These are phyloP conservation scores for Emmelina monodactyla DNA, from an alignment of 2,888 invertebrate species.

Conservation along the genomic window DNA sequence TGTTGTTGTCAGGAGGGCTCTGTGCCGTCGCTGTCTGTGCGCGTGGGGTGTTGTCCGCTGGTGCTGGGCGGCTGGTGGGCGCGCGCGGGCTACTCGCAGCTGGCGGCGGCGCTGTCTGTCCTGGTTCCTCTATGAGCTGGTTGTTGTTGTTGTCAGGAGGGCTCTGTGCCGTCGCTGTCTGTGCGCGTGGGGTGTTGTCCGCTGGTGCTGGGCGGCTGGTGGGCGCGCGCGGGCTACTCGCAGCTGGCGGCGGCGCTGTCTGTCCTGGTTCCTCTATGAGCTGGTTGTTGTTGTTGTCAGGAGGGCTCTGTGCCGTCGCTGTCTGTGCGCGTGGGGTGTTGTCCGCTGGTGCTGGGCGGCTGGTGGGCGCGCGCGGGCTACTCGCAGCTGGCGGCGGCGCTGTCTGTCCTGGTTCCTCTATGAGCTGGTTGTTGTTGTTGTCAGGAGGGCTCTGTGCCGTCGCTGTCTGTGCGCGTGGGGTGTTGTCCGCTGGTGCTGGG, in stretches of 20 bases:
- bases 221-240: constrained; percentile 80
- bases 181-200: constrained; percentile 81
- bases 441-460: constrained; percentile 71
- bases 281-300: too few species aligned
- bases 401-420: too few species aligned
- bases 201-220: constrained; percentile 77
- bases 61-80: constrained; percentile 77
- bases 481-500: constrained; percentile 74
- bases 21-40: constrained; percentile 63
- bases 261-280: too few species aligned
- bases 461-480: constrained; percentile 74
- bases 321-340: constrained; percentile 77
- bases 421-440: too few species aligned
- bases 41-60: constrained; percentile 78
- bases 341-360: constrained; percentile 72
- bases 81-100: constrained; percentile 84
- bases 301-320: constrained; percentile 64
- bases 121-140: too few species aligned
- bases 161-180: constrained; percentile 55
- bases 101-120: constrained; percentile 67
- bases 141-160: too few species aligned
- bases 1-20: constrained; percentile 76
- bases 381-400: constrained; percentile 76
- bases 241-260: constrained; percentile 72
- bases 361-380: constrained; percentile 85